Evolutionary conservation across 2,888 invertebrate species (phyloP).

Genomic region (Eueremaeus valkanovi): DNA sequence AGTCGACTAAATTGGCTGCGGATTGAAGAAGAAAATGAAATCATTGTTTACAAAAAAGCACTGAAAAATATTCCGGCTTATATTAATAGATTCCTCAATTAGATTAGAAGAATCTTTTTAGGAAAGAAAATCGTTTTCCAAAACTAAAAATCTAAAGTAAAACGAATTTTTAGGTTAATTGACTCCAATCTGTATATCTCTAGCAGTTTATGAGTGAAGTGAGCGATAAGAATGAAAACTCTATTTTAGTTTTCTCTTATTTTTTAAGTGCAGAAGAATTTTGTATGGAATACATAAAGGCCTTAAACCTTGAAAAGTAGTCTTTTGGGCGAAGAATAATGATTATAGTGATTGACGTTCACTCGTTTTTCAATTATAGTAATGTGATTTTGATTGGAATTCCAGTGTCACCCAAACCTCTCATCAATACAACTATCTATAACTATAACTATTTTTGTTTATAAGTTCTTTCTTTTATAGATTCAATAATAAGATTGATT

Average conservation of each 20-base stretch:
- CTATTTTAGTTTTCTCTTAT: background rate
- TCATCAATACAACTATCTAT: too few species aligned
- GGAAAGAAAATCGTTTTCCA: background rate
- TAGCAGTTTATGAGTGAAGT: background rate
- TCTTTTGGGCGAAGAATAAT: too few species aligned
- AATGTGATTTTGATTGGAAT: background rate
- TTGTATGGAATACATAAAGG: background rate
- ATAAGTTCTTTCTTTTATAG: too few species aligned
- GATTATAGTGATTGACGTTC: background rate
- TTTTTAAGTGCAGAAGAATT: background rate
- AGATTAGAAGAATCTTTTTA: background rate
- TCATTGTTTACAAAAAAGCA: background rate
- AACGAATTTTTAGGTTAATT: background rate
- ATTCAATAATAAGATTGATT: too few species aligned
- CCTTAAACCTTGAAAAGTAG: background rate
- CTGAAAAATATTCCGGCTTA: background rate
- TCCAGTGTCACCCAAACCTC: background rate
- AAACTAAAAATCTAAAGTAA: background rate
- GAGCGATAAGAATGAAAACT: too few species aligned
- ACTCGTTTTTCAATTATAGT: background rate
- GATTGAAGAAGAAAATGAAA: background rate
- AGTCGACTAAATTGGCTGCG: background rate
- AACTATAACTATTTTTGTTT: too few species aligned
- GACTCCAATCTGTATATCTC: background rate
- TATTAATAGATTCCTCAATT: background rate